Evolutionary conservation across 23 tunicate genomes (phyloP).

Genomic region (Styela clava): DNA sequence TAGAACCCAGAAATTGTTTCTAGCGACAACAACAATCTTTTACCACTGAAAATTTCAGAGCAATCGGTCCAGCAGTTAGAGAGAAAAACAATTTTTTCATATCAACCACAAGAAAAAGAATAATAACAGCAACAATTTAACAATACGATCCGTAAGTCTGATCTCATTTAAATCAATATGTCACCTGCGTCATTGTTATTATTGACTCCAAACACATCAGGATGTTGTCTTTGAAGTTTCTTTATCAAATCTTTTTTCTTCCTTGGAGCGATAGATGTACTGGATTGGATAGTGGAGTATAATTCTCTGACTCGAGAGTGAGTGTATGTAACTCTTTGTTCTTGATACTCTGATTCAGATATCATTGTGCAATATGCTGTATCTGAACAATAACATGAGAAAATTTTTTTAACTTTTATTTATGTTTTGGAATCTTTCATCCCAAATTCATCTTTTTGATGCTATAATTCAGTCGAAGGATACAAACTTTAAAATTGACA

Average conservation of each 20-base stretch:
- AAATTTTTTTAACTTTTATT: not conserved
- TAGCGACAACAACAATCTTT: too few species aligned
- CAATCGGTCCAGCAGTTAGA: too few species aligned
- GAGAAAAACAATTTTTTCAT: too few species aligned
- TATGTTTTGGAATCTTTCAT: not conserved
- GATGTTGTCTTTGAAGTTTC: constrained; percentile 49
- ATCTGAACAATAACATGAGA: constrained; percentile 24
- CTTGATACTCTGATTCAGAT: constrained; percentile 30
- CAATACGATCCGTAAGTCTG: too few species aligned
- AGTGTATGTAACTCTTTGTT: constrained; percentile 37
- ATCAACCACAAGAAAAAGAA: too few species aligned
- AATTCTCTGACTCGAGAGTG: constrained; percentile 41
- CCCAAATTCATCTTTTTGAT: too few species aligned
- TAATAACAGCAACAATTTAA: too few species aligned
- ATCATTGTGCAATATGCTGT: constrained; percentile 38
- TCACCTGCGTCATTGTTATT: constrained; percentile 3
- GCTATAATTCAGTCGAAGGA: too few species aligned
- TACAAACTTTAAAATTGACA: too few species aligned
- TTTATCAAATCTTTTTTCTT: constrained; percentile 72
- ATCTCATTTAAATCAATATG: too few species aligned
- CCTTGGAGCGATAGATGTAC: constrained; percentile 21
- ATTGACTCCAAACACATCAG: constrained; percentile 10
- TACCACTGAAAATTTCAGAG: too few species aligned
- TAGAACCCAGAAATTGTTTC: too few species aligned
- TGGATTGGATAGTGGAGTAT: constrained; percentile 7